Evolutionary conservation across 2,797 vertebrate species (phyloP).

Genomic region (Rhabdophis nuchalis): DNA sequence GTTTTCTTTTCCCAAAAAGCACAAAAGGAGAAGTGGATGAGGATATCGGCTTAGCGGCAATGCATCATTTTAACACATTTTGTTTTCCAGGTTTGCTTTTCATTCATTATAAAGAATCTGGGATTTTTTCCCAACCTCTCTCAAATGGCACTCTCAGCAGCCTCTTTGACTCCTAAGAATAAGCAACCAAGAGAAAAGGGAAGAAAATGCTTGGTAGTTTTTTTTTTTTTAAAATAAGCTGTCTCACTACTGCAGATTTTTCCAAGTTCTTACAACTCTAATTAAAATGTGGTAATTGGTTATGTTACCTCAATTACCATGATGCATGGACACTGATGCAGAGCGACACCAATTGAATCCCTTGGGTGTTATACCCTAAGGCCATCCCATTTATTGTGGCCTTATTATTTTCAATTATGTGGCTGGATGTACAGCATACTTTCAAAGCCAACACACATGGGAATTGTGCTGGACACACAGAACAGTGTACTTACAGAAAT

Average conservation of each 20-base stretch:
- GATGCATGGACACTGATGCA: slow-evolving; percentile 78
- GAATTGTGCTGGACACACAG: slow-evolving; percentile 60
- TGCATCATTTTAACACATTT: slow-evolving; percentile 26
- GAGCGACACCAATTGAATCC: slow-evolving; percentile 78
- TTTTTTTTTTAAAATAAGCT: slow-evolving; percentile 62
- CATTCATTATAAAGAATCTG: slow-evolving; percentile 33
- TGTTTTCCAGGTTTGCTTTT: slow-evolving; percentile 41
- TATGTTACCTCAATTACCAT: slow-evolving; percentile 81
- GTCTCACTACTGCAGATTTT: slow-evolving; percentile 69
- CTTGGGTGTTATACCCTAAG: slow-evolving; percentile 77
- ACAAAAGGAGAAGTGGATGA: slow-evolving; percentile 33
- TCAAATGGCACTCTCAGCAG: slow-evolving; percentile 38
- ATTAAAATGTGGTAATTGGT: slow-evolving; percentile 83
- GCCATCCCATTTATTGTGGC: slow-evolving; percentile 74
- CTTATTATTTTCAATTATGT: slow-evolving; percentile 80
- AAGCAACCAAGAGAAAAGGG: slow-evolving; percentile 45
- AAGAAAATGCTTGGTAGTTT: slow-evolving; percentile 25
- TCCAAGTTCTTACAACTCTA: slow-evolving; percentile 79
- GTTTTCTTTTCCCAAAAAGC: slow-evolving; percentile 24
- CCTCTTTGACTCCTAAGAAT: slow-evolving; percentile 50
- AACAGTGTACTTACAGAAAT: slow-evolving; percentile 44
- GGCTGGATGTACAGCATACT: slow-evolving; percentile 69
- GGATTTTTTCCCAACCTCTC: slow-evolving; percentile 34
- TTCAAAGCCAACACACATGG: slow-evolving; percentile 62
- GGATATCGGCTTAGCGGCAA: slow-evolving; percentile 29